Evolutionary conservation across 2,113 vertebrate species (phyloP).

Genomic region (Macrotus californicus): DNA sequence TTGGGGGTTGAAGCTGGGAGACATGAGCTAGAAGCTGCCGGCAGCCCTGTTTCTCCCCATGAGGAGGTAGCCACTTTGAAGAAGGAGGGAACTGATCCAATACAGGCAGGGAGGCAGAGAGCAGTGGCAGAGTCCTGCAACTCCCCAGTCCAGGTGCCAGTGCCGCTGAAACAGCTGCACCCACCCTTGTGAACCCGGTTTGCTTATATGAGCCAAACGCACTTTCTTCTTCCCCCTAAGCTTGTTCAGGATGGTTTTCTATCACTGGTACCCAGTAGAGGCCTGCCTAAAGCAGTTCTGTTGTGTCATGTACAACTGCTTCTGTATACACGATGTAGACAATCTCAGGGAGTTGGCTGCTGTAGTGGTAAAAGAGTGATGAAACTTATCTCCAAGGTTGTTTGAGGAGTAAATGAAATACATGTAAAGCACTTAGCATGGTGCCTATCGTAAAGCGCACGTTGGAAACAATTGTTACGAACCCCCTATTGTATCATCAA

Average conservation of each 20-base stretch:
- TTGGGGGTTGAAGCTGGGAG: background rate
- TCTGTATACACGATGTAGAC: background rate
- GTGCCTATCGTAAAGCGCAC: background rate
- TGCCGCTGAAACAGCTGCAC: background rate
- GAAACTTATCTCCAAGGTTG: background rate
- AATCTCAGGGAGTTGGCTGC: background rate
- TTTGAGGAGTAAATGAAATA: background rate
- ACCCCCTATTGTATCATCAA: background rate
- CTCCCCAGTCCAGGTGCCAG: background rate
- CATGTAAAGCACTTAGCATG: background rate
- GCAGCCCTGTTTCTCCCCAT: background rate
- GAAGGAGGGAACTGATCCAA: background rate
- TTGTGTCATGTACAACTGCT: background rate
- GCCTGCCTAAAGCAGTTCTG: background rate
- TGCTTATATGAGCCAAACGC: background rate
- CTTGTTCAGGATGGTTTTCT: background rate
- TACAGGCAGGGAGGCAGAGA: background rate
- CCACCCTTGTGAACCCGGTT: background rate
- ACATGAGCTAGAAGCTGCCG: background rate
- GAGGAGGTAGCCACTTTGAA: background rate
- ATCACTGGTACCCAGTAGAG: background rate
- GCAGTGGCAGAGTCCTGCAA: background rate
- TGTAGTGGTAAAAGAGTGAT: background rate
- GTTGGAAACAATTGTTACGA: background rate
- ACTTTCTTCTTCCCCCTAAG: background rate